Conservation (phyloP, 2,113 vertebrate genomes). For the Ochotona curzoniae region DNA sequence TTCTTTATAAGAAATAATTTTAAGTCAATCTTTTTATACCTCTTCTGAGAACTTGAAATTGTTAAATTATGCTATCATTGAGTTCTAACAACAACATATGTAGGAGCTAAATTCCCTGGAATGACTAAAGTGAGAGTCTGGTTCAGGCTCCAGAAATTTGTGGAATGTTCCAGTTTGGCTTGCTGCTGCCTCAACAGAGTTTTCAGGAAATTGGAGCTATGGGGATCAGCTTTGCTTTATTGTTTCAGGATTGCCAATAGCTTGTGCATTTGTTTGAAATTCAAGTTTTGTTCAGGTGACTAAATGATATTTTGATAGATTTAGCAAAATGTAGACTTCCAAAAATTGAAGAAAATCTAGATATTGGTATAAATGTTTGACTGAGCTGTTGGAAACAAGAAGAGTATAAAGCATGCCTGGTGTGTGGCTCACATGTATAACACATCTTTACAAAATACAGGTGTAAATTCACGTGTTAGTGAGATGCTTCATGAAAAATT, state of each 20-base stretch:
- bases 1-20: neutral
- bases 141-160: conserved; percentile 32
- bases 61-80: conserved; percentile 19
- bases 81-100: neutral
- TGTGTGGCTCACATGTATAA: fast-evolving
- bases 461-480: neutral
- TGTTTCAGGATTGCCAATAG: neutral
- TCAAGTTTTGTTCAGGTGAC: neutral
- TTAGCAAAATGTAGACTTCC: conserved; percentile 18
- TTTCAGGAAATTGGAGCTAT: conserved; percentile 67
- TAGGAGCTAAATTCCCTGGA: neutral
- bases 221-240: conserved; percentile 34
- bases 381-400: neutral
- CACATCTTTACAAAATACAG: neutral
- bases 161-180: conserved; percentile 33
- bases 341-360: neutral
- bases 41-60: neutral
- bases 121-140: conserved; percentile 1
- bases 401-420: no score
- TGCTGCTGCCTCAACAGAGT: neutral
- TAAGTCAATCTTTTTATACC: neutral
- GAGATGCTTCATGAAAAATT: neutral
- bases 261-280: conserved; percentile 41
- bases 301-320: neutral
- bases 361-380: neutral